Percentiles rank a stretch among this genome's conserved stretches.
Conservation (phyloP, 1,140 invertebrate genomes). For the Diabrotica virgifera region DNA sequence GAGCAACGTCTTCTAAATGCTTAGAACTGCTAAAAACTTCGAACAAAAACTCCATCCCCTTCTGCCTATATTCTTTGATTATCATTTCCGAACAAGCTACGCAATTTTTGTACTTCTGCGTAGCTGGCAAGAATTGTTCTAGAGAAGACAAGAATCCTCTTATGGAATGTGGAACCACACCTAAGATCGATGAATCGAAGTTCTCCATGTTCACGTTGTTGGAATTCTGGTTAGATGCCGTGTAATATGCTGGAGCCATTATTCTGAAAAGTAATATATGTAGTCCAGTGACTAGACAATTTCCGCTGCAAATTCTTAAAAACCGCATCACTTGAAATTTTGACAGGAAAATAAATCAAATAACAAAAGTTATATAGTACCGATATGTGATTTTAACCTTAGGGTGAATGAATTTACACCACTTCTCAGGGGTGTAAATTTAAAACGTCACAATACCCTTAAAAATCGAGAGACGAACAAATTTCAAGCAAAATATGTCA, state of each 20-base stretch:
- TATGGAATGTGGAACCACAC: conserved; percentile 90
- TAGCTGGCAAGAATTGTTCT: conserved; percentile 77
- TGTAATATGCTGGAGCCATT: conserved; percentile 61
- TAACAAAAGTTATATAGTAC: too few species aligned
- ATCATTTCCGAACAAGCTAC: conserved; percentile 83
- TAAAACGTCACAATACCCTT: too few species aligned
- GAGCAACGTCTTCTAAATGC: conserved; percentile 85
- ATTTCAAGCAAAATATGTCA: too few species aligned
- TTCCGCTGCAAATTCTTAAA: too few species aligned
- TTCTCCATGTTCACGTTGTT: conserved; percentile 40
- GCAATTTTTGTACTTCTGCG: conserved; percentile 82
- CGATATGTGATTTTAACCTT: too few species aligned
- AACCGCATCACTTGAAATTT: too few species aligned
- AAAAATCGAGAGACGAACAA: too few species aligned
- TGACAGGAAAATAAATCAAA: too few species aligned
- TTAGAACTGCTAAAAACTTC: conserved; percentile 81
- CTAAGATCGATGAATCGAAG: conserved; percentile 65
- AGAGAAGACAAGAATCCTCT: conserved; percentile 84
- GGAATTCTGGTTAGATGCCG: conserved; percentile 35
- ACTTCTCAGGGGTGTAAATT: too few species aligned
- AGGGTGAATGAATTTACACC: too few species aligned
- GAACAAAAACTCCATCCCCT: conserved; percentile 76
- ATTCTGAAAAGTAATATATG: conserved; percentile 49
- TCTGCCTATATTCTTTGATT: conserved; percentile 62
- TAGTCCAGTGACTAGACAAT: too few species aligned